Evolutionary conservation across 2,797 vertebrate species (phyloP).

Genomic region (Lithobates sylvaticus): DNA sequence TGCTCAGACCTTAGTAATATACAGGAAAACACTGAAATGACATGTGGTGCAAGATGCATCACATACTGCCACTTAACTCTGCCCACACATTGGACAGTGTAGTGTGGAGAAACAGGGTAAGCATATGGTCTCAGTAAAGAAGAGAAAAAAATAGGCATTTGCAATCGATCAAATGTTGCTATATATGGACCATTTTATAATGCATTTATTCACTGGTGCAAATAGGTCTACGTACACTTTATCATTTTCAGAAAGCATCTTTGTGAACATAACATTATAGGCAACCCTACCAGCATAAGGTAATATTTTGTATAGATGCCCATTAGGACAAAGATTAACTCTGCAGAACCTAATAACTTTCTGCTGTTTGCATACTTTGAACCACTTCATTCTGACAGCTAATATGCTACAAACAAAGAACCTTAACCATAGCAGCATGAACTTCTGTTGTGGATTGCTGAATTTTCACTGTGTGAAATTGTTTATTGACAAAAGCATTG

Average conservation of each 20-base stretch:
- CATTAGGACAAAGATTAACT: constrained; percentile 10
- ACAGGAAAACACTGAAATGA: no score
- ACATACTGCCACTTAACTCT: no score
- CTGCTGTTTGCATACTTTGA: constrained; percentile 1
- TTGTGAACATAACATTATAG: neutral
- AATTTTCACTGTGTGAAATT: constrained; percentile 38
- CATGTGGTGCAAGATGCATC: no score
- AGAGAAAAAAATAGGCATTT: no score
- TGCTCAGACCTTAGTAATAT: no score
- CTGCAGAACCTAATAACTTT: constrained; percentile 18
- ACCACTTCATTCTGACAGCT: constrained; percentile 12
- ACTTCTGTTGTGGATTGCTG: neutral
- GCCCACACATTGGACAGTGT: no score
- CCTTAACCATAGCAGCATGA: constrained; percentile 14
- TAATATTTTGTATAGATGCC: neutral
- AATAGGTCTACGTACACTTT: no score
- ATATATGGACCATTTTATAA: no score
- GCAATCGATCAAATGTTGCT: no score
- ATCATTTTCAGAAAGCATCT: neutral
- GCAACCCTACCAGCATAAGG: neutral
- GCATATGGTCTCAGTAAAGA: no score
- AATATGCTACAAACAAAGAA: constrained; percentile 24
- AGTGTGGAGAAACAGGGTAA: no score
- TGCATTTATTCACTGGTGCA: no score
- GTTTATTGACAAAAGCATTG: constrained; percentile 50